Conservation (phyloP, 2,888 invertebrate species). For the Aphelenchoides bicaudatus region DNA sequence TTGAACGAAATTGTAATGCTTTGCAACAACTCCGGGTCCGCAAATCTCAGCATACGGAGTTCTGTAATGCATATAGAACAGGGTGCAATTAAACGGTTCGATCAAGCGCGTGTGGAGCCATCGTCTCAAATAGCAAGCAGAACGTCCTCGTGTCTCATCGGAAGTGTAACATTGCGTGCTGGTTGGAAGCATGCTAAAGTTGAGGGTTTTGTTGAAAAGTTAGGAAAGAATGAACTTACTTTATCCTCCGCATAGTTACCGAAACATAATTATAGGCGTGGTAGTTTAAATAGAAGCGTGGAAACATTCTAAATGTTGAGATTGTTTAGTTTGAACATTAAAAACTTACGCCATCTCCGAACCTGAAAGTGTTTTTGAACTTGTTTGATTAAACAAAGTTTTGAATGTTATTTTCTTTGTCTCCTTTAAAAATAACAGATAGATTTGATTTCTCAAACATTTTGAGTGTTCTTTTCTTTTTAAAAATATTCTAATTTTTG, state of each 20-base stretch:
- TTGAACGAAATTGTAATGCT: slow-evolving; percentile 16
- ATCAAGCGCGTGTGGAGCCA: slow-evolving; percentile 23
- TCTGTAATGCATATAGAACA: slow-evolving; percentile 28
- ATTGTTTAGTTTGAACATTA: too few relatives aligned
- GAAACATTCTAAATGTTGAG: slow-evolving; percentile 30
- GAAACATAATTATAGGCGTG: slow-evolving; percentile 29
- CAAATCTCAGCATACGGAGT: slow-evolving; percentile 21
- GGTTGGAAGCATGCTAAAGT: slow-evolving; percentile 23
- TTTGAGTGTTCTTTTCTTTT: too few relatives aligned
- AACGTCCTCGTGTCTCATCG: slow-evolving; percentile 14
- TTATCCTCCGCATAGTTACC: slow-evolving; percentile 19
- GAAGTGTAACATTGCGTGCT: slow-evolving; percentile 17
- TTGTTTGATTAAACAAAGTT: too few relatives aligned
- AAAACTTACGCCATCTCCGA: too few relatives aligned
- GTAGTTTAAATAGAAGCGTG: slow-evolving; percentile 32
- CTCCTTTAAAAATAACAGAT: too few relatives aligned
- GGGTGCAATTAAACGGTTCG: slow-evolving; percentile 28
- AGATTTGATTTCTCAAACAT: too few relatives aligned
- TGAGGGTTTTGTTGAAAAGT: too few relatives aligned
- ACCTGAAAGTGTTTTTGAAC: too few relatives aligned
- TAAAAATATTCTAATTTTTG: too few relatives aligned
- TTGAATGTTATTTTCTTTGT: too few relatives aligned
- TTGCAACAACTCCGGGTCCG: slow-evolving; percentile 23
- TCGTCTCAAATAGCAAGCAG: slow-evolving; percentile 21
- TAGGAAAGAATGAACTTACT: too few relatives aligned